Conservation (phyloP, 2,888 invertebrate genomes). For the Coenonympha arcania region DNA sequence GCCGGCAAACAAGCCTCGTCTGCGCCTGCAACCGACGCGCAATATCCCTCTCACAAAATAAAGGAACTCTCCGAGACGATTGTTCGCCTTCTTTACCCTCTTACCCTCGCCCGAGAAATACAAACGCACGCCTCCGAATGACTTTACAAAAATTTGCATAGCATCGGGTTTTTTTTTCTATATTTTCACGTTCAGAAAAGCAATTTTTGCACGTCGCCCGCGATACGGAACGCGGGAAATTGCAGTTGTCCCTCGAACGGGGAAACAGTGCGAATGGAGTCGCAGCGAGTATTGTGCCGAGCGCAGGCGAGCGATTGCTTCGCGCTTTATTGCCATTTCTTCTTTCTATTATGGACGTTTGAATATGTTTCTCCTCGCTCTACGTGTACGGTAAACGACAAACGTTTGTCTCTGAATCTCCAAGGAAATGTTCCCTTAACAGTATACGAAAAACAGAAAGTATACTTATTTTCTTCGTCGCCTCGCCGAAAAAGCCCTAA, state of each 20-base stretch:
- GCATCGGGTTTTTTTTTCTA: constrained; percentile 55
- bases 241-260: constrained; percentile 51
- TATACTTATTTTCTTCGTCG: constrained; percentile 1
- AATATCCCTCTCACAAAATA: constrained; percentile 72
- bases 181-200: constrained; percentile 69
- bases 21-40: constrained; percentile 68
- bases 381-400: not conserved
- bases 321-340: constrained; percentile 53
- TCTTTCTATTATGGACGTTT: constrained; percentile 42
- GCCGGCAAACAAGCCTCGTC: constrained; percentile 60
- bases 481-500: constrained; percentile 18
- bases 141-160: constrained; percentile 74
- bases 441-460: not conserved
- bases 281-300: constrained; percentile 53
- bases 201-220: constrained; percentile 71
- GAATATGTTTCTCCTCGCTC: constrained; percentile 22
- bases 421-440: not conserved
- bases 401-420: not conserved
- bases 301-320: constrained; percentile 58
- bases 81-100: constrained; percentile 58
- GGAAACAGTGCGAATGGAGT: constrained; percentile 61
- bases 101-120: constrained; percentile 69
- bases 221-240: constrained; percentile 69
- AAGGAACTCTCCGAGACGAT: constrained; percentile 66
- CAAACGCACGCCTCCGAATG: constrained; percentile 72